These are phyloP conservation scores for Didymodactylos carnosus DNA, from an alignment of 2,888 invertebrate species.

Conservation along the genomic window DNA sequence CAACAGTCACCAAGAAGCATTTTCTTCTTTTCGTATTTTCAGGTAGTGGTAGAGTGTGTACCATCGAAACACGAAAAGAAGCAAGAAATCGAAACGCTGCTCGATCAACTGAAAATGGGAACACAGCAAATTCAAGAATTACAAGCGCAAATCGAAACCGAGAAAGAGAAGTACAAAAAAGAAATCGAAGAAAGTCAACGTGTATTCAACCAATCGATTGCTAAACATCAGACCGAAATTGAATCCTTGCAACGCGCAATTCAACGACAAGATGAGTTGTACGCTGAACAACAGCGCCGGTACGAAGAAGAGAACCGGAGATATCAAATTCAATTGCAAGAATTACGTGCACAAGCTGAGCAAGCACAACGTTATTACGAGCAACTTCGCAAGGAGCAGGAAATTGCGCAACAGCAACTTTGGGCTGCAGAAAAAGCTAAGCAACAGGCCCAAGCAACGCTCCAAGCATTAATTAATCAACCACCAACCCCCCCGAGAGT, in stretches of 20 bases:
- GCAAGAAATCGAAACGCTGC: background rate
- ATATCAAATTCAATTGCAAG: too few species aligned
- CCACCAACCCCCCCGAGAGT: too few species aligned
- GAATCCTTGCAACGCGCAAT: background rate
- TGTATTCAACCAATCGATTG: background rate
- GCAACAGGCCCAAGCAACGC: too few species aligned
- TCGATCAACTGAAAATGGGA: background rate
- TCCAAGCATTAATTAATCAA: too few species aligned
- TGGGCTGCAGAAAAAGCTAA: too few species aligned
- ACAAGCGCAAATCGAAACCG: background rate
- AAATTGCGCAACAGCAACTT: too few species aligned
- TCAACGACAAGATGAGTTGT: background rate
- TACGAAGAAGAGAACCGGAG: background rate
- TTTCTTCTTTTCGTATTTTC: too few species aligned
- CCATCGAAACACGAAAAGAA: background rate
- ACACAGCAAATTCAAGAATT: background rate
- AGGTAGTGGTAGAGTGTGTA: background rate
- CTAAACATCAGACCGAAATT: background rate
- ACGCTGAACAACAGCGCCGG: background rate
- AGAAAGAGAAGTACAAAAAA: background rate
- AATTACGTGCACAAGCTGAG: too few species aligned
- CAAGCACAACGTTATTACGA: too few species aligned
- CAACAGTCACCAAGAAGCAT: too few species aligned
- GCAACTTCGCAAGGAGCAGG: too few species aligned
- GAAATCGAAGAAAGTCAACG: background rate